Base-by-base conservation (phyloP, 2,888 invertebrate genomes). In the Alentia gelatinosa region DNA sequence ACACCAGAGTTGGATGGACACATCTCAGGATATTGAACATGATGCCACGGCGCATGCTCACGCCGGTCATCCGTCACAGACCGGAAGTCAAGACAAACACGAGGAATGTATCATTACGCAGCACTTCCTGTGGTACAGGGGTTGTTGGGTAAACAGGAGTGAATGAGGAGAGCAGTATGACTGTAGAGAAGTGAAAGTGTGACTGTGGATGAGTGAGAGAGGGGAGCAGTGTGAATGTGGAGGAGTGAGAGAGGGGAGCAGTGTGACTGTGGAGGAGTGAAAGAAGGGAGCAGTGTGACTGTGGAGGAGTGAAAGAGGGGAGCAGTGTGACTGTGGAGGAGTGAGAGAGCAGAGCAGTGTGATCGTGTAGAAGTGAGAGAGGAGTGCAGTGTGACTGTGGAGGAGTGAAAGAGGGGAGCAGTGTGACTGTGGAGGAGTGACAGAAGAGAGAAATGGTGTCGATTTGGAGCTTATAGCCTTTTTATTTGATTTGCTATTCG, bases 21-120 rank as follows among this genome's bases (percentile, higher is more conserved):
- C 79, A 79, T 19, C 7, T 12, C 79, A 35, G 79, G 79, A 79
- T 79, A 79, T 79, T 79, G 79, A 39, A 35, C 37, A 79, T 23
- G 35, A 79, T 79, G 79, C 79, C 39, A 79, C 35, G 12, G 39
- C n/a, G 15, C 37, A 79, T 39, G n/a, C 39, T 19, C 35, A 1
- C 37, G 79, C 15, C 23, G 26, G 79, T 79, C 79, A 79, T 79
- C 79, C 35, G 79, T 79, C 79, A 79, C 15, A 79, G 79, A 39
- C 37, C 37, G 79, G 79, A 79, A 37, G 39, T 19, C n/a, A 23
- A 23, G 23, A 79, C 79, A 79, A 79, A 79, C 39, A 79, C 23
- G 23, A n/a, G 68, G 33, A 30, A 68, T 56, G 68, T 68, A 68
- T 68, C 68, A 12, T 30, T 68, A 68, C 26, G 1, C 68, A 19